A percentile compares a stretch with the other conserved stretches of the same genome.
phyloP scores from a whole-genome alignment of 2,888 invertebrate genomes.

The Caenorhabditis uteleia region DNA sequence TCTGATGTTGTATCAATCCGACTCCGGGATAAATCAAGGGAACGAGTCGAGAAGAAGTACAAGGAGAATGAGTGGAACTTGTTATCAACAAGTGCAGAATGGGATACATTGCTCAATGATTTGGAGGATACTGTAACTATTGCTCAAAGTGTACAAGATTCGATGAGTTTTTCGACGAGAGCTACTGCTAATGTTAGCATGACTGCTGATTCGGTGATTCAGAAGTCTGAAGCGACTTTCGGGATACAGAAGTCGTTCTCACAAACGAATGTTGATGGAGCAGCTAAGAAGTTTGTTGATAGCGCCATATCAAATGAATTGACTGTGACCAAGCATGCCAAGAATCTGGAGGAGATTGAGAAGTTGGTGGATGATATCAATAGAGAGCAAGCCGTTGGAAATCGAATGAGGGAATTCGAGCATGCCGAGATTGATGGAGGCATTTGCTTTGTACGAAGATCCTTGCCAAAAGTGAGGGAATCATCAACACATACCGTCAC shows the following conservation, averaged over 20 bases:
- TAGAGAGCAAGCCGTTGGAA: constrained; percentile 37
- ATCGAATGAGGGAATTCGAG: constrained; percentile 36
- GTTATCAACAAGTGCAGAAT: constrained; percentile 48
- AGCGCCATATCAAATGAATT: constrained; percentile 20
- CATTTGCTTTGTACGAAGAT: constrained; percentile 43
- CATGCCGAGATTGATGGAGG: constrained; percentile 40
- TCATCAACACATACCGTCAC: constrained; percentile 51
- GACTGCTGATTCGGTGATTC: constrained; percentile 15
- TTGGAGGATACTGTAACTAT: constrained; percentile 53
- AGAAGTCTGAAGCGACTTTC: constrained; percentile 3
- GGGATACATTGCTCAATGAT: constrained; percentile 56
- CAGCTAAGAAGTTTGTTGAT: constrained; percentile 20
- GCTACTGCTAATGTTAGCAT: constrained; percentile 28
- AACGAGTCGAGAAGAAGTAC: constrained; percentile 42
- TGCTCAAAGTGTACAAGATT: constrained; percentile 46
- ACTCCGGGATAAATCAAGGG: constrained; percentile 40
- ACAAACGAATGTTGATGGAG: constrained; percentile 24
- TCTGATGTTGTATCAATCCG: constrained; percentile 31
- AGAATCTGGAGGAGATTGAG: constrained; percentile 48
- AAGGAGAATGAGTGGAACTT: constrained; percentile 50
- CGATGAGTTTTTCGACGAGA: constrained; percentile 35
- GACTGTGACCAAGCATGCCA: constrained; percentile 27
- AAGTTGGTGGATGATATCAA: constrained; percentile 48
- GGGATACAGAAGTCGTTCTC: constrained; percentile 32
- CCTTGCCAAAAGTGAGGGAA: constrained; percentile 39